Percentiles rank a stretch among this genome's conserved stretches.
Conservation (phyloP, 2,888 invertebrate genomes). For the Plebejus anna region DNA sequence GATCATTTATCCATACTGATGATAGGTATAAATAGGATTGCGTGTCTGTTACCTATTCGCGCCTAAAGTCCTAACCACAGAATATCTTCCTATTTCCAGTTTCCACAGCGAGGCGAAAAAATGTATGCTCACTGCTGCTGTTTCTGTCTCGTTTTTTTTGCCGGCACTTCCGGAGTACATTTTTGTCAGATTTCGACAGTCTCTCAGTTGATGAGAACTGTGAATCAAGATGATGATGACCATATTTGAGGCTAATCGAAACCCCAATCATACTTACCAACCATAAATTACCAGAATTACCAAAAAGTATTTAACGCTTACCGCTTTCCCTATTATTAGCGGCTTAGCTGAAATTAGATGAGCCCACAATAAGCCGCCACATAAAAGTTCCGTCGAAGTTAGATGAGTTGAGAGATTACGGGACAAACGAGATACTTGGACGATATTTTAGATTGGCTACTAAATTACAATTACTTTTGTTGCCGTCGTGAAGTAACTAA, state of each 20-base stretch:
- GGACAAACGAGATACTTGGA: constrained; percentile 34
- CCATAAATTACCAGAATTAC: constrained; percentile 15
- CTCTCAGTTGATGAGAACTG: background rate
- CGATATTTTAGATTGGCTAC: constrained; percentile 30
- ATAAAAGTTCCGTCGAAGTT: constrained; percentile 51
- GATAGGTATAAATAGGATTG: no score
- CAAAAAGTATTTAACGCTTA: constrained; percentile 23
- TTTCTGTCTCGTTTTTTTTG: no score
- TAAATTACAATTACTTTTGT: constrained; percentile 22
- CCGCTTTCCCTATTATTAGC: constrained; percentile 30
- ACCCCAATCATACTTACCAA: background rate
- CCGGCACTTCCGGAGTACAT: no score
- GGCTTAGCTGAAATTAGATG: constrained; percentile 34
- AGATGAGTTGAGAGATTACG: constrained; percentile 53
- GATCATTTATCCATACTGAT: no score
- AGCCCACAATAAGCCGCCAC: constrained; percentile 48
- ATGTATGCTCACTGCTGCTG: no score
- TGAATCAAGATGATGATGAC: background rate
- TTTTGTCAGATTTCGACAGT: background rate
- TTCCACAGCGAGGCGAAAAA: no score
- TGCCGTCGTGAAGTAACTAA: background rate
- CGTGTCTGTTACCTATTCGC: no score
- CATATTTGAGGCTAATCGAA: background rate
- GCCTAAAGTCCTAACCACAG: no score
- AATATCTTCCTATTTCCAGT: no score